Evolutionary conservation across 2,888 invertebrate genomes (phyloP), one percentile per base, ranked within the genome.

Genomic region (Perithous albicinctus): DNA sequence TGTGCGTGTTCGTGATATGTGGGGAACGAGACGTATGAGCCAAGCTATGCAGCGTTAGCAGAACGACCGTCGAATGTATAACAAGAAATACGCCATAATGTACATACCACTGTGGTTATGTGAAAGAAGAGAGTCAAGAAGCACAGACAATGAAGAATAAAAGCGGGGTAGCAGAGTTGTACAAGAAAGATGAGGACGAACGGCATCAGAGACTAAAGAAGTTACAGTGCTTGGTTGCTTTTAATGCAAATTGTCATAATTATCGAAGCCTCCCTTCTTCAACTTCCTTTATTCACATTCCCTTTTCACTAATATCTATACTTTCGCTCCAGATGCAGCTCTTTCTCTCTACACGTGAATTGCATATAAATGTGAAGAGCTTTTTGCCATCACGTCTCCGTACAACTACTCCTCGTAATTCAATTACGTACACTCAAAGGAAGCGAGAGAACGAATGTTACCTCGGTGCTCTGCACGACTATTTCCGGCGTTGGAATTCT

Each of bases 161-260:
- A 70, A 56, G 64, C 61, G 12, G 12, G 12, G 12, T 35, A n/a
- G 35, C 54, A 35, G 46, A 56, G 46, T 15, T 23, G 56, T n/a
- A n/a, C n/a, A 59, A 38, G 46, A 72, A 66, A 73, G 8, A 18
- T 1, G 18, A 63, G 63, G 63, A 38, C 26, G 61, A 5, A 10
- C 32, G 38, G 12, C 35, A 35, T 61, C 38, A 12, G 43, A 76
- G 48, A 15, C 63, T 32, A 8, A 15, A 59, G 18, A 48, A 74
- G 73, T 74, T 67, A 73, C 61, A 73, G 61, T 67, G 67, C 78
- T 72, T 63, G 73, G 48, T n/a, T n/a, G n/a, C n/a, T 18, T 74
- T 23, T 32, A 29, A 67, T 23, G 67, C 18, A 67, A 69, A 79
- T 79, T 74, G 61, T 72, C 41, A 63, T 79, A 61, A 79, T 79